Conservation (phyloP, 2,888 invertebrate genomes). For the Polyommatus iphigenia region DNA sequence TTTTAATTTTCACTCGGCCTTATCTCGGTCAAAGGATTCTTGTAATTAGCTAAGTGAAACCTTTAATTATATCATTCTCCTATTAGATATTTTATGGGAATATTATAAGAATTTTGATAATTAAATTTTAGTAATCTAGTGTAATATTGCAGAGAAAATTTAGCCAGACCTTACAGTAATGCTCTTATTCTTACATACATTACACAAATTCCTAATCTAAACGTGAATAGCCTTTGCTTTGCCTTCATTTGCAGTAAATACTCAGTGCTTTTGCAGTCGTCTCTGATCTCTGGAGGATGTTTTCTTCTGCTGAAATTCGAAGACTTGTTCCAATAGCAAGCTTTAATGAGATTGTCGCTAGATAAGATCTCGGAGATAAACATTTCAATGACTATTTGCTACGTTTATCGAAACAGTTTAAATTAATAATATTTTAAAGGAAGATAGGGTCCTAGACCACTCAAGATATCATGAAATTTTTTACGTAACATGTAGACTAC, state of each 20-base stretch:
- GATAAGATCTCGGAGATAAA: slow-evolving; percentile 1
- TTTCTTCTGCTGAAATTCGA: slow-evolving; percentile 1
- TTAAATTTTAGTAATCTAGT: background rate
- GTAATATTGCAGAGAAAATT: background rate
- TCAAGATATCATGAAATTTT: too few relatives aligned
- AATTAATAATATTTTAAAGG: background rate
- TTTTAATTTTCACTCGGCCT: slow-evolving; percentile 24
- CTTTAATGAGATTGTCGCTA: slow-evolving; percentile 21
- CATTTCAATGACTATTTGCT: background rate
- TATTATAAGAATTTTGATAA: background rate
- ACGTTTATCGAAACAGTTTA: slow-evolving; percentile 17
- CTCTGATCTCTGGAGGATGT: background rate
- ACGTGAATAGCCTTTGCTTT: background rate
- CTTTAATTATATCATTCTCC: background rate
- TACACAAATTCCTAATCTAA: background rate
- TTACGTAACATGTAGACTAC: too few relatives aligned
- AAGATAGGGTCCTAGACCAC: too few relatives aligned
- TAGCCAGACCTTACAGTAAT: background rate
- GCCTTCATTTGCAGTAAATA: slow-evolving; percentile 10
- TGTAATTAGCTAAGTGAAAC: slow-evolving; percentile 10
- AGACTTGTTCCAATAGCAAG: slow-evolving; percentile 1
- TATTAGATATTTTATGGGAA: background rate
- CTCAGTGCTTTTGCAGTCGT: background rate
- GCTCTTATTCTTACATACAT: too few relatives aligned
- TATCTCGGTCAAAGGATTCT: slow-evolving; percentile 19